Evolutionary conservation across 2,113 vertebrate genomes (phyloP).

Genomic region (Merops nubicus): DNA sequence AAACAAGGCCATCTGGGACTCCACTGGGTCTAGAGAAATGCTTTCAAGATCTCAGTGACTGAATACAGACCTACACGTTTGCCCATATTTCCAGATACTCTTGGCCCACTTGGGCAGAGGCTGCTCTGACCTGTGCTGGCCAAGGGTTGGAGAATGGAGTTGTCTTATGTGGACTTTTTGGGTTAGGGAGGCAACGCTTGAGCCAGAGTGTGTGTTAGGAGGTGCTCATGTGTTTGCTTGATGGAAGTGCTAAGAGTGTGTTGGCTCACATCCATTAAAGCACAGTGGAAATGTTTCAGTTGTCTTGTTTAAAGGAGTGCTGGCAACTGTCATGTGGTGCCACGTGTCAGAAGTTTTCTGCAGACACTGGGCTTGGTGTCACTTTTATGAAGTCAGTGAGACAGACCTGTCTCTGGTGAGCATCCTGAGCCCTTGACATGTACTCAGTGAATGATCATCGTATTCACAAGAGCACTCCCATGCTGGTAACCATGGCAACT

Average conservation of each 20-base stretch:
- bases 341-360: neutral
- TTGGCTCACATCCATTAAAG: neutral
- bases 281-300: neutral
- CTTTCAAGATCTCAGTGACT: neutral
- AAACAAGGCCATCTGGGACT: neutral
- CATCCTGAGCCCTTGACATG: neutral
- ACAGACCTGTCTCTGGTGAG: neutral
- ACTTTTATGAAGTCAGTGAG: neutral
- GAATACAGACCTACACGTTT: neutral
- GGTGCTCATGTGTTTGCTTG: neutral
- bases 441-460: neutral
- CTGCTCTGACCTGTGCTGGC: neutral
- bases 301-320: neutral
- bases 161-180: neutral
- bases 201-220: neutral
- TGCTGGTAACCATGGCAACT: neutral
- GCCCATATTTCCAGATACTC: neutral
- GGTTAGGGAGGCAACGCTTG: neutral
- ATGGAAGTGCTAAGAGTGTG: neutral
- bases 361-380: neutral
- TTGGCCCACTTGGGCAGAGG: neutral
- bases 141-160: neutral
- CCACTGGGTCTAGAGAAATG: neutral
- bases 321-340: neutral
- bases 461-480: neutral